A percentile compares a stretch with the other conserved stretches of the same genome.
Conservation (phyloP, 1,140 invertebrate species). For the Drosophila ficusphila region DNA sequence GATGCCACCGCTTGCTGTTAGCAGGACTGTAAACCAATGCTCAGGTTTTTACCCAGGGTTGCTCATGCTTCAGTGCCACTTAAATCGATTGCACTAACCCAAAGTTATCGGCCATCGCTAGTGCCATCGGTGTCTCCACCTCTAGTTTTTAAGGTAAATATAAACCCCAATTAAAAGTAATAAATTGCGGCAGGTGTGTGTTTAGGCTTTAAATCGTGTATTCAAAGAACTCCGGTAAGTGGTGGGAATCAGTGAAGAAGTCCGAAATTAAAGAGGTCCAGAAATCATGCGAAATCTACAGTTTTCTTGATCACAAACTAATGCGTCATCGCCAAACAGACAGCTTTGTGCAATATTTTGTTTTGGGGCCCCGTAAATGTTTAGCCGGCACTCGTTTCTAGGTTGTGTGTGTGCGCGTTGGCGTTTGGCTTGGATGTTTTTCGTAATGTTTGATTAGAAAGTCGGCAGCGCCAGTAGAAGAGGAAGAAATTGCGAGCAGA, state of each 20-base stretch:
- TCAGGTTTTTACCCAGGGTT: background rate
- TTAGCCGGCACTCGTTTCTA: constrained; percentile 51
- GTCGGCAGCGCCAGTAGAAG: constrained; percentile 44
- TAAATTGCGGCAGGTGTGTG: background rate
- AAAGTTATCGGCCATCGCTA: background rate
- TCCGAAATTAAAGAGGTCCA: background rate
- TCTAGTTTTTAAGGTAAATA: constrained; percentile 40
- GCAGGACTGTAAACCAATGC: too few species aligned
- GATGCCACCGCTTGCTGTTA: too few species aligned
- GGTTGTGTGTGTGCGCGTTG: constrained; percentile 19
- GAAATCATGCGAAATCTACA: constrained; percentile 5
- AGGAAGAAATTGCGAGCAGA: constrained; percentile 28
- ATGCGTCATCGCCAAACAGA: constrained; percentile 67
- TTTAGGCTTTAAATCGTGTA: background rate
- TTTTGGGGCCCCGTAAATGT: constrained; percentile 30
- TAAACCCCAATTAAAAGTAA: background rate
- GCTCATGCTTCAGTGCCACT: background rate
- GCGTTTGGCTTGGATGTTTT: constrained; percentile 21
- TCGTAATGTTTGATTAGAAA: constrained; percentile 76
- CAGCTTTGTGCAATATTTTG: constrained; percentile 51
- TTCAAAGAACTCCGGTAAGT: background rate
- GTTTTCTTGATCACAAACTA: constrained; percentile 58
- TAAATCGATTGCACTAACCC: background rate
- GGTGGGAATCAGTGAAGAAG: too few species aligned
- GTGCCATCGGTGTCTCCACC: background rate